Evolutionary conservation across 1,140 invertebrate genomes (phyloP).

Genomic region (Psilanteris sp.): DNA sequence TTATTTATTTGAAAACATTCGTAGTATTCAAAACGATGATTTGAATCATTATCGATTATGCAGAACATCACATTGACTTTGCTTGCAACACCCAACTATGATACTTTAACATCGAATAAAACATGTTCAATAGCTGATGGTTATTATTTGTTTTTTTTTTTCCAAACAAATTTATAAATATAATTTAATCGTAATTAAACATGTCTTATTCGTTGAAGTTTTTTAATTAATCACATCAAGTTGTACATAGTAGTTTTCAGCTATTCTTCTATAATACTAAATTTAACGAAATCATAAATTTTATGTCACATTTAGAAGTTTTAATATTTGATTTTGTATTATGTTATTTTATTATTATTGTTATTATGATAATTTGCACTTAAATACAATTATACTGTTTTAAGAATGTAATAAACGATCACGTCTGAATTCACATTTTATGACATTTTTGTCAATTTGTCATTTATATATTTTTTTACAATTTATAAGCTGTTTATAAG

Average conservation of each 20-base stretch:
- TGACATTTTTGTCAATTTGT: no score
- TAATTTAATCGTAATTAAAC: slow-evolving; percentile 8
- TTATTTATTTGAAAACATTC: slow-evolving; percentile 36
- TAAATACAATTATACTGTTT: no score
- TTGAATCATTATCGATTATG: slow-evolving; percentile 20
- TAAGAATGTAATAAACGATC: no score
- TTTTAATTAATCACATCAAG: slow-evolving; percentile 36
- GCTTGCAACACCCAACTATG: slow-evolving; percentile 41
- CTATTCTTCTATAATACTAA: slow-evolving; percentile 1
- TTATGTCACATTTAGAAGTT: not conserved
- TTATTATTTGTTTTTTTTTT: no score
- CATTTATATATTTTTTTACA: no score
- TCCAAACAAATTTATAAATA: no score
- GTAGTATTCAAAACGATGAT: slow-evolving; percentile 19
- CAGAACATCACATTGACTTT: slow-evolving; percentile 46
- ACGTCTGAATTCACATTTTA: no score
- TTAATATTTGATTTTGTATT: no score
- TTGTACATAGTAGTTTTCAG: slow-evolving; percentile 27
- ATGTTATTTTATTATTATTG: no score
- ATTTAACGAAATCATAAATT: slow-evolving; percentile 7
- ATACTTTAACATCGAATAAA: slow-evolving; percentile 9
- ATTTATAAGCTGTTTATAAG: no score
- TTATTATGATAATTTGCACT: no score
- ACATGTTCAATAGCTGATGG: slow-evolving; percentile 26
- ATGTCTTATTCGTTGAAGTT: slow-evolving; percentile 3